Base-by-base conservation (phyloP, 92 coral and sea anemone genomes). In the Palythoa caribaeorum region DNA sequence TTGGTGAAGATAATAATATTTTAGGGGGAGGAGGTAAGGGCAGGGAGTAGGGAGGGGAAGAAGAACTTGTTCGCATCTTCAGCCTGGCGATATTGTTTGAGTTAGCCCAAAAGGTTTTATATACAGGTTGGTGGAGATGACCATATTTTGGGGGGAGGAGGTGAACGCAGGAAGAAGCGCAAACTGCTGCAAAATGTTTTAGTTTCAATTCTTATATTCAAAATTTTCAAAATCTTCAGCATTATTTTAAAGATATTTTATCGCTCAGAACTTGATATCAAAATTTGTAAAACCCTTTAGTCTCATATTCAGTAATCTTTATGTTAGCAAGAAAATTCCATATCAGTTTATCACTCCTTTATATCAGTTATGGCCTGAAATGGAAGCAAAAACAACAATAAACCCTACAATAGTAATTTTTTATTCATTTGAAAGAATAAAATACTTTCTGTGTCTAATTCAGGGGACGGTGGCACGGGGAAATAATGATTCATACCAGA, bases 391-490 rank as follows among this genome's bases (percentile, higher is more conserved):
- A 28, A 28, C 28, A 28, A 28, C 28, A 28, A 28, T 28, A 28
- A 28, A 28, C 28, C 28, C 28, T 28, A 28, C 28, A 0, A 28
- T 28, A 28, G 0, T 28, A 0, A 28, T 28, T 28, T 28, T 28
- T 28, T 28, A 28, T 28, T 28, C 28, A 28, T 28, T 28, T 28
- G 28, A 28, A 28, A 0, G 28, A 28, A 0, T 28, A 70, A 36
- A 10, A 35, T 1, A 13, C 9, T 35, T 70, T 35, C 15, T 35
- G 7, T 19, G 39, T 38, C 9, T 84, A 19, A 84, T 87, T 73
- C 79, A 97, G 99, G 92, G 99, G 98, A 28, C 96, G 99, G 73
- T 97, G 99, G 99, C 98, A 97, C 50, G 99, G 99, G 10, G 98
- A 97, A 66, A 96, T 97, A 16, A 97, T 97, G 99, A 91, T 97